Evolutionary conservation across 2,888 invertebrate species (phyloP), one percentile per base, ranked within the genome.

Genomic region (Parnassius apollo): DNA sequence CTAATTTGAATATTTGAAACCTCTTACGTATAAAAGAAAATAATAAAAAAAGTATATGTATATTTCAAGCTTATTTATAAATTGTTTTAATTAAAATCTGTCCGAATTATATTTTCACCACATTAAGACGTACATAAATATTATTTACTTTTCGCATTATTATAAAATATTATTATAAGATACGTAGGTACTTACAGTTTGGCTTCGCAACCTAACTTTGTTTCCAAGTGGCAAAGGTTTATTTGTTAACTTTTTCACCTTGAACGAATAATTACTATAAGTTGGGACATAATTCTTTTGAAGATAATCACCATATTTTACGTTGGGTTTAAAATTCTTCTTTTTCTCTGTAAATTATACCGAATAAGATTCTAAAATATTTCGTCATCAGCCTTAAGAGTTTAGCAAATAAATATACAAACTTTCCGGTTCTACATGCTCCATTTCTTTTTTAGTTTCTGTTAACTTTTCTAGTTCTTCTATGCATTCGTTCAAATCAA

Each of bases 401-500:
- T 35, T 35, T 7, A 4, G 35, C 35, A 44, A 22, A 58, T 44
- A 51, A 42, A 55, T 49, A 65, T 61, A 70, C 77, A 70, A 69
- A 81, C 82, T 80, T 74, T 71, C 69, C 62, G 67, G 69, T n/a
- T 60, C 63, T 4, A 69, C 53, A 9, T 63, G 45, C 35, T 71
- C 64, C 9, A 71, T 69, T 42, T 68, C 48, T 59, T 74, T 75
- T 12, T 76, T 66, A 2, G 65, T 64, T 49, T 75, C 66, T 7
- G 83, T 82, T 57, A 88, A 66, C 25, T 80, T 76, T 42, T 81
- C 73, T 25, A 91, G 69, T 46, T 62, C 69, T 56, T 83, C 68
- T 48, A 85, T 65, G 64, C 88, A 89, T 69, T 88, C 88, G 0
- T 85, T 80, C 60, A 88, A 71, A 71, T 91, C 91, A 68, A 90